phyloP scores from a whole-genome alignment of 2,888 invertebrate genomes.

The Fragum sueziense region DNA sequence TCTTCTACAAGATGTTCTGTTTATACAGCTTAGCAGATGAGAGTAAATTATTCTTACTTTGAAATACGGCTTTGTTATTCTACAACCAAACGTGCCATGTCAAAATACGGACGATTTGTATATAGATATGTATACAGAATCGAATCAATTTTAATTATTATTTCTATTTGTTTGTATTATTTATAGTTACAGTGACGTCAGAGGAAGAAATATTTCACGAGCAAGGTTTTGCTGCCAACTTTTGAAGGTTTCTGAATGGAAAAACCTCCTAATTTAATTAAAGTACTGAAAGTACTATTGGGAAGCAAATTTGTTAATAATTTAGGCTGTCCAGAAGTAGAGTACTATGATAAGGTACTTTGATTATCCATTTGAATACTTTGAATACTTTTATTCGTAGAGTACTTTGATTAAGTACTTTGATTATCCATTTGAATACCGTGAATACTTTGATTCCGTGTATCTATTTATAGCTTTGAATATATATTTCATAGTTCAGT shows the following conservation, averaged over 20 bases:
- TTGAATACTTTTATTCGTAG: no score
- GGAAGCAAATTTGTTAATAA: no score
- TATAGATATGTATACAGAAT: constrained; percentile 17
- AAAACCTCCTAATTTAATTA: no score
- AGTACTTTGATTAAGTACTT: no score
- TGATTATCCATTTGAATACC: no score
- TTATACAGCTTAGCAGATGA: constrained; percentile 19
- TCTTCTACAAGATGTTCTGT: neutral
- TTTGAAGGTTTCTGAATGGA: neutral
- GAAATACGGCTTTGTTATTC: constrained; percentile 7
- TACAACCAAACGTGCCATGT: constrained; percentile 11
- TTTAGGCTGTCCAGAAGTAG: no score
- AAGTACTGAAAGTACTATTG: no score
- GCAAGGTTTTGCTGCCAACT: neutral
- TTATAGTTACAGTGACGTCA: constrained; percentile 10
- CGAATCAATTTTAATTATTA: constrained; percentile 14
- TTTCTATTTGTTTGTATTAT: neutral
- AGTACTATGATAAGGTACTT: no score
- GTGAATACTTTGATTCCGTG: no score
- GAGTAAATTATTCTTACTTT: constrained; percentile 13
- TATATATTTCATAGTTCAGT: no score
- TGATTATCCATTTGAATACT: no score
- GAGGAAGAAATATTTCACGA: neutral
- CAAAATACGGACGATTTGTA: constrained; percentile 12
- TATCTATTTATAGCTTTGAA: no score